Conservation (phyloP, 2,888 invertebrate species). For the Phengaris arion region DNA sequence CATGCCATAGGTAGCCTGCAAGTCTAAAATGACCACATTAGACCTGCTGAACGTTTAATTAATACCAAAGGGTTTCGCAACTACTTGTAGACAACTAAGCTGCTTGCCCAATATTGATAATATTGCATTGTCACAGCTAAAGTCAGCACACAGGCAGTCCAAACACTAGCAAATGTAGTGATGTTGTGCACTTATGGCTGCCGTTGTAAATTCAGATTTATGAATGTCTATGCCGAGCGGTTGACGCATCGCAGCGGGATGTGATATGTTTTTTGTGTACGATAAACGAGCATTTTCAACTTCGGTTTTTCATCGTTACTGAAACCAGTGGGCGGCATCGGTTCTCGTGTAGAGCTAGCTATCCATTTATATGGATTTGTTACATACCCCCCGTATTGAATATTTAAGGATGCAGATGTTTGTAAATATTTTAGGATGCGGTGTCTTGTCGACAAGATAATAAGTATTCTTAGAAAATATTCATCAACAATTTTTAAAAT, state of each 20-base stretch:
- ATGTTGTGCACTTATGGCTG: constrained; percentile 10
- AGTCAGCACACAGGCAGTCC: no score
- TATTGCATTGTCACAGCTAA: neutral
- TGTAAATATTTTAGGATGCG: no score
- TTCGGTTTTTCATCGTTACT: constrained; percentile 26
- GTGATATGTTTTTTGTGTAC: constrained; percentile 26
- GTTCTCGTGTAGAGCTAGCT: neutral
- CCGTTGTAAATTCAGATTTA: constrained; percentile 28
- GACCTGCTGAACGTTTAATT: no score
- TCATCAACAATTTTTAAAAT: neutral
- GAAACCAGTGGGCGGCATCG: constrained; percentile 19
- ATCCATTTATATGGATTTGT: constrained; percentile 14
- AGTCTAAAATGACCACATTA: no score
- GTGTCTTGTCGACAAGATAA: no score
- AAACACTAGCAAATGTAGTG: neutral
- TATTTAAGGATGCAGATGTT: neutral
- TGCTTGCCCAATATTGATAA: neutral
- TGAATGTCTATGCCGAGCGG: constrained; percentile 14
- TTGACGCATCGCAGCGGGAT: constrained; percentile 34
- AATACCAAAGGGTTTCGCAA: no score
- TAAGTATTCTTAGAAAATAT: neutral
- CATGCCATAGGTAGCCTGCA: no score
- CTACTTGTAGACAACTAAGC: neutral
- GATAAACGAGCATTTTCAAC: constrained; percentile 28
- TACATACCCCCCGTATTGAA: neutral